phyloP scores from a whole-genome alignment of 2,113 vertebrate genomes.

The Acanthisitta chloris region DNA sequence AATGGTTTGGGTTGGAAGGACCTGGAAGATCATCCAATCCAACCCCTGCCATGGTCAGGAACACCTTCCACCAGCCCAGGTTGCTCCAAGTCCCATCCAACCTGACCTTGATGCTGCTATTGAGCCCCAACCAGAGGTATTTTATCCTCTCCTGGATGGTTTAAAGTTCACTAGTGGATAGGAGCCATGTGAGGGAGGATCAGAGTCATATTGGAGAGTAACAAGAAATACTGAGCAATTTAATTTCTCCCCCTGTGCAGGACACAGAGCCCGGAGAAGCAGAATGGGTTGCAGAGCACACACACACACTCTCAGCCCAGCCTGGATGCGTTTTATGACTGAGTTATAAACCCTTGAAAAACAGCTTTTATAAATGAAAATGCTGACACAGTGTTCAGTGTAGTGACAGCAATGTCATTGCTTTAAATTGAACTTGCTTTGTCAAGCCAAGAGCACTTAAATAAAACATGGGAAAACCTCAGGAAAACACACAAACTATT shows the following conservation, averaged over 20 bases:
- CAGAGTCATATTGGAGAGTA: accelerated
- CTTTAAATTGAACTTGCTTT: slow-evolving; percentile 6
- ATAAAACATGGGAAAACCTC: not conserved
- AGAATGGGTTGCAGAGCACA: not conserved
- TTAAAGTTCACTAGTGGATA: not conserved
- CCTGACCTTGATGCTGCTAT: not conserved
- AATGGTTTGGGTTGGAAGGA: too few species aligned
- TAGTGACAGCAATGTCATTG: not conserved
- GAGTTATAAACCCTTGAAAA: slow-evolving; percentile 11
- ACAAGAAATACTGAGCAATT: not conserved
- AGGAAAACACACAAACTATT: not conserved
- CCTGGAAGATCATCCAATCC: too few species aligned
- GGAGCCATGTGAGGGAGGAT: not conserved
- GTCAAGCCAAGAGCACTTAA: slow-evolving; percentile 15
- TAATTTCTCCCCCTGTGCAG: not conserved
- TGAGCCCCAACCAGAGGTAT: not conserved
- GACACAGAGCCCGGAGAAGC: not conserved
- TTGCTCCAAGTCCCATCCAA: not conserved
- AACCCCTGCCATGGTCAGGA: not conserved
- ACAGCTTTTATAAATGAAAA: not conserved
- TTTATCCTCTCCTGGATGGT: not conserved
- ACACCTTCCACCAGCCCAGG: not conserved
- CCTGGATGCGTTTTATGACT: not conserved
- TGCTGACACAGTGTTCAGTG: not conserved
- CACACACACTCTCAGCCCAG: not conserved